Conservation (phyloP, 2,888 invertebrate genomes). For the Cantharis rufa region DNA sequence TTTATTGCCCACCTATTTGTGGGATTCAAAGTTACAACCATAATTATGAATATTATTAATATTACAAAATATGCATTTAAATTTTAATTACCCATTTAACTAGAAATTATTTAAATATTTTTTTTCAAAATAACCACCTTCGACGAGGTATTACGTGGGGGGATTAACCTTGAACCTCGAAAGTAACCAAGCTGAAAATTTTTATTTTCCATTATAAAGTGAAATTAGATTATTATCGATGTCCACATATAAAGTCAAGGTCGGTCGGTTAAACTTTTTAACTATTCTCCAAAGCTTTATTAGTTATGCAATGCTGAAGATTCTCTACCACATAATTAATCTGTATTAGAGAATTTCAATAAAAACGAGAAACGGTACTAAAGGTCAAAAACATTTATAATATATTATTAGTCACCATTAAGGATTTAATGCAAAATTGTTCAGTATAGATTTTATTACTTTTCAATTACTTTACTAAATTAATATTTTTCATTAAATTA, state of each 20-base stretch:
- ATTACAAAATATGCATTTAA: background rate
- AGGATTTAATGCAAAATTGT: background rate
- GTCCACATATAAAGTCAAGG: background rate
- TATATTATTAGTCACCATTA: background rate
- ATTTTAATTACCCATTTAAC: background rate
- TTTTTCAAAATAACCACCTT: background rate
- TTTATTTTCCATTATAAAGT: slow-evolving; percentile 1
- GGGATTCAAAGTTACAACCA: background rate
- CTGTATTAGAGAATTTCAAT: background rate
- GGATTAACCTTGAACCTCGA: background rate
- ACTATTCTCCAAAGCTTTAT: background rate
- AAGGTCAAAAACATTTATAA: background rate
- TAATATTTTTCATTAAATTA: background rate
- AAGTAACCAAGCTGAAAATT: background rate
- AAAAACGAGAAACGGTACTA: background rate
- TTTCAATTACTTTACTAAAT: background rate
- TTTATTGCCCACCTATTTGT: background rate
- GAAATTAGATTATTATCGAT: slow-evolving; percentile 3
- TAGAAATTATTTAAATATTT: background rate
- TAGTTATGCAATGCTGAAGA: background rate
- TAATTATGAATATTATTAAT: background rate
- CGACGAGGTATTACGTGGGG: background rate
- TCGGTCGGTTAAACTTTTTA: background rate
- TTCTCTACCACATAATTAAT: background rate
- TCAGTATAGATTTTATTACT: background rate